A percentile compares a stretch with the other conserved stretches of the same genome.
phyloP scores from a whole-genome alignment of 2,797 vertebrate genomes.

The Brachyrhaphis roseni region DNA sequence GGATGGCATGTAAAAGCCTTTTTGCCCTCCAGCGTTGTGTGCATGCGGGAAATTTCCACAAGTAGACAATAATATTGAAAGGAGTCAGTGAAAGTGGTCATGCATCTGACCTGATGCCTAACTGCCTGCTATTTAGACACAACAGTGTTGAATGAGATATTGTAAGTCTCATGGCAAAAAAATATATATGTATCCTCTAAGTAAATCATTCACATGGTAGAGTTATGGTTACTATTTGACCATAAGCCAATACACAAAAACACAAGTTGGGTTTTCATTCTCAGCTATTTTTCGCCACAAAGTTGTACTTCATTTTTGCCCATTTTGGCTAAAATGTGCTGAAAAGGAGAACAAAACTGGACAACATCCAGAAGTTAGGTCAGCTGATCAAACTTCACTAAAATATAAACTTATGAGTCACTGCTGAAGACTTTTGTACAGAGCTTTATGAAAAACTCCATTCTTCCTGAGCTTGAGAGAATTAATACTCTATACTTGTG shows the following conservation, averaged over 20 bases:
- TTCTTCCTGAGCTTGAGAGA: slow-evolving; percentile 4
- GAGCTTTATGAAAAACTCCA: background rate
- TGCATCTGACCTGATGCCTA: background rate
- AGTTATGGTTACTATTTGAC: too few species aligned
- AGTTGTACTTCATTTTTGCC: too few species aligned
- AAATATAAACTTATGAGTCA: background rate
- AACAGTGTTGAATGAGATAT: background rate
- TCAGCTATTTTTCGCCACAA: too few species aligned
- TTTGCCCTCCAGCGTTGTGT: too few species aligned
- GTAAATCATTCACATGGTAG: too few species aligned
- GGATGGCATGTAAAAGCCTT: too few species aligned
- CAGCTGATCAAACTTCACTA: background rate
- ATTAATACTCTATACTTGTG: slow-evolving; percentile 51
- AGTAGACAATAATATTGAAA: background rate
- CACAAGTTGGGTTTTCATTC: too few species aligned
- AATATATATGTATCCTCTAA: too few species aligned
- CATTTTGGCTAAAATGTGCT: too few species aligned
- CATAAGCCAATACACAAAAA: too few species aligned
- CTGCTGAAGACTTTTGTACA: background rate
- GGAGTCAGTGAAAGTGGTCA: background rate
- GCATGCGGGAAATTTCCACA: too few species aligned
- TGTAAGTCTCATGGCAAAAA: background rate
- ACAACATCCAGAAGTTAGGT: background rate
- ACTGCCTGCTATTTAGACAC: background rate
- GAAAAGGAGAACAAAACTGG: background rate